Evolutionary conservation across 2,113 vertebrate genomes (phyloP).

Genomic region (Cyphomyrus discorhynchus): DNA sequence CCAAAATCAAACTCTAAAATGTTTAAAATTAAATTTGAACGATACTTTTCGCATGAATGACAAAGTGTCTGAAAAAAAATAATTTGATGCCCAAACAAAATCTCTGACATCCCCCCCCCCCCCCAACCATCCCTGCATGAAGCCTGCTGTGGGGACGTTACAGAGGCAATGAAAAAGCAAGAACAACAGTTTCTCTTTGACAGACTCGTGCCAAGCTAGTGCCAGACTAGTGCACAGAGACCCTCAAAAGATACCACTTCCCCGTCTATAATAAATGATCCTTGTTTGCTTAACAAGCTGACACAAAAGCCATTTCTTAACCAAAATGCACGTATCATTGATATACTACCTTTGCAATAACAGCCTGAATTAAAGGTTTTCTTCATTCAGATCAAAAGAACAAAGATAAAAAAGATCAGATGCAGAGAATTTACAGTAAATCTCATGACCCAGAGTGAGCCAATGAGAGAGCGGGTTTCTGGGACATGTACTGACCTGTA

Average conservation of each 20-base stretch:
- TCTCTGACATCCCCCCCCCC: background rate
- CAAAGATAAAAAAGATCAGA: too few relatives aligned
- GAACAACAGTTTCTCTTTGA: background rate
- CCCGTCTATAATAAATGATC: background rate
- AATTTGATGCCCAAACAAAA: background rate
- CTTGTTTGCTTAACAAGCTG: background rate
- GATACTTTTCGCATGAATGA: background rate
- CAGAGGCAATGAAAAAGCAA: background rate
- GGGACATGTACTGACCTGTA: constrained; percentile 54
- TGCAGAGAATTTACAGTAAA: background rate
- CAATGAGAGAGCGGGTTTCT: background rate
- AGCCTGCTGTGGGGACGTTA: background rate
- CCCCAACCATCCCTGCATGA: background rate
- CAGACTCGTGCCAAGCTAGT: too few relatives aligned
- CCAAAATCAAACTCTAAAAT: background rate
- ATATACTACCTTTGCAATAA: background rate
- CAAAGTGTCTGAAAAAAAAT: background rate
- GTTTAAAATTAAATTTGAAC: background rate
- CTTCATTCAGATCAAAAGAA: background rate
- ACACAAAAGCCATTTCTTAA: background rate
- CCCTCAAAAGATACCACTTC: background rate
- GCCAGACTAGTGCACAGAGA: background rate
- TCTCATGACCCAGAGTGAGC: background rate
- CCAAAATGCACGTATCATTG: background rate
- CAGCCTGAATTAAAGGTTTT: background rate